Evolutionary conservation across 2,113 vertebrate genomes (phyloP).

Genomic region (Eulemur macaco): DNA sequence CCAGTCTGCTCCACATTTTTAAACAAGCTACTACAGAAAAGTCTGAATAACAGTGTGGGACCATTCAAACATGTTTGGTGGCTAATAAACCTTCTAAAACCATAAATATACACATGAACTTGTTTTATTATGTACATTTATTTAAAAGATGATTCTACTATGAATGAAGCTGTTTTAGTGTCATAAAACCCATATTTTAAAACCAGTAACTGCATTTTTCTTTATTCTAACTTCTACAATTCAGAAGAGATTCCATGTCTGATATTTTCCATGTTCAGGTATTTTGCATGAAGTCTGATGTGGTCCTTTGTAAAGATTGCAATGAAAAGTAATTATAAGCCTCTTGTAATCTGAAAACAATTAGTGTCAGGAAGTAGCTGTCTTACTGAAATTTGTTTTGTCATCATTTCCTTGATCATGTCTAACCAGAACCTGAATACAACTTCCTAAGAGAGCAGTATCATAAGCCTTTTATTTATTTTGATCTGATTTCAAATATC

Average conservation of each 20-base stretch:
- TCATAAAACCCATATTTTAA: background rate
- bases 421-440: constrained; percentile 29
- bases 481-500: constrained; percentile 89
- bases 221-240: background rate
- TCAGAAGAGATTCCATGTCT: background rate
- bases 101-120: background rate
- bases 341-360: constrained; percentile 13
- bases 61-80: background rate
- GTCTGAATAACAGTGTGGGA: background rate
- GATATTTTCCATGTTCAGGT: background rate
- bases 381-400: background rate
- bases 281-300: background rate
- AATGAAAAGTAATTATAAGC: background rate
- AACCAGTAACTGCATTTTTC: background rate
- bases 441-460: constrained; percentile 33
- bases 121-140: background rate
- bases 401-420: background rate
- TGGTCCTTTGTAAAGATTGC: background rate
- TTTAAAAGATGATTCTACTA: background rate
- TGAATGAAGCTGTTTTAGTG: background rate
- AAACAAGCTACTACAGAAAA: background rate
- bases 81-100: background rate
- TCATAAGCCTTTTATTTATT: constrained; percentile 89
- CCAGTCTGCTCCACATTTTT: background rate
- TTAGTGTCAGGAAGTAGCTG: background rate